phyloP scores from a whole-genome alignment of 2,113 vertebrate genomes.

The Hiodon tergisus region DNA sequence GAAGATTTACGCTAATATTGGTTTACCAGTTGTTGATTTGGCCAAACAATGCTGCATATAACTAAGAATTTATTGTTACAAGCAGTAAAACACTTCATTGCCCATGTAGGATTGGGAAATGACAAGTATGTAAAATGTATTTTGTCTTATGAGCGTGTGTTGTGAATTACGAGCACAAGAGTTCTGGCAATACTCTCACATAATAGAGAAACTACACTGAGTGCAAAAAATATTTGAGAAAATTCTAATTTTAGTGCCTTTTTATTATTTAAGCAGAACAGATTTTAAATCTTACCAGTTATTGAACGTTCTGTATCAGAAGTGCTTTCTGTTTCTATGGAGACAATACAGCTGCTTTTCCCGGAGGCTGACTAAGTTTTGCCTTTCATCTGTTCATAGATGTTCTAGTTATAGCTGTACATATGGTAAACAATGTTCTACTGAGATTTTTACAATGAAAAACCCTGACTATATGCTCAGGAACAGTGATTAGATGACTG shows the following conservation, averaged over 20 bases:
- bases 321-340: constrained; percentile 7
- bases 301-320: background rate
- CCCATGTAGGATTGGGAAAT: background rate
- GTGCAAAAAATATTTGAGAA: background rate
- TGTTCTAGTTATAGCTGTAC: background rate
- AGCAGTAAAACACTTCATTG: background rate
- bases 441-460: background rate
- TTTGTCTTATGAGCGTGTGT: too few relatives aligned
- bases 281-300: background rate
- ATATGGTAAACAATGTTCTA: constrained; percentile 1
- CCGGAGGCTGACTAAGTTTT: background rate
- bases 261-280: background rate
- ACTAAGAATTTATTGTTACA: background rate
- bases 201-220: background rate
- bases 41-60: background rate
- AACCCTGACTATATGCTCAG: too few relatives aligned
- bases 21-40: background rate
- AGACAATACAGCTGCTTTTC: constrained; percentile 8
- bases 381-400: background rate
- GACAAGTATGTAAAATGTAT: too few relatives aligned
- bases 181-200: background rate
- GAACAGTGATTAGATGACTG: too few relatives aligned
- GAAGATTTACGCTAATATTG: background rate
- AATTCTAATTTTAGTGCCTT: background rate
- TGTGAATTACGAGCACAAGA: too few relatives aligned